Conservation (phyloP, 2,113 vertebrate genomes). For the Notiomystis cincta region DNA sequence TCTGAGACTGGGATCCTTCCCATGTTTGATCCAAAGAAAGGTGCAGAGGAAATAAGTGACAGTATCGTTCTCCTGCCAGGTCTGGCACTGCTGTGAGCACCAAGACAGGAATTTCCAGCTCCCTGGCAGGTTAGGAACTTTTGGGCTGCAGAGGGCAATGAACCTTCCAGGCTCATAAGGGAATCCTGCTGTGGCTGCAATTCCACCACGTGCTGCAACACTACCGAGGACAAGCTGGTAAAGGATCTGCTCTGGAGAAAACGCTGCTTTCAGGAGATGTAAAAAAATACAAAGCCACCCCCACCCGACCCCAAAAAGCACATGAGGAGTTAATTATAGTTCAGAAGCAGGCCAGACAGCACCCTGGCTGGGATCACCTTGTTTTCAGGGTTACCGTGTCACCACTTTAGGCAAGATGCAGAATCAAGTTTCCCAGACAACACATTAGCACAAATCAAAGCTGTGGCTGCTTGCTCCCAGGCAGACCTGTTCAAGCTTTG, state of each 20-base stretch:
- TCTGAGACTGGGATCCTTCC: too few relatives aligned
- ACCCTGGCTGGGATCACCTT: not conserved
- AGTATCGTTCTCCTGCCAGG: not conserved
- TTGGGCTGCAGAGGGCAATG: not conserved
- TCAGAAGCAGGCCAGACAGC: not conserved
- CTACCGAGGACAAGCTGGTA: not conserved
- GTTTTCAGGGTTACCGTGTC: not conserved
- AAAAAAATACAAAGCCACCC: too few relatives aligned
- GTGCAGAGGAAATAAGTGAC: not conserved
- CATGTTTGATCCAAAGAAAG: not conserved
- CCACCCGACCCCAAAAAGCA: not conserved
- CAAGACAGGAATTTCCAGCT: not conserved
- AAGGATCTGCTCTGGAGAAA: not conserved
- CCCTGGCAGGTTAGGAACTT: not conserved
- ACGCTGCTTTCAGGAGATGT: not conserved
- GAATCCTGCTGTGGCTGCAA: not conserved
- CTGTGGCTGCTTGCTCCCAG: not conserved
- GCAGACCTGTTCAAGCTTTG: not conserved
- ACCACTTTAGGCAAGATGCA: not conserved
- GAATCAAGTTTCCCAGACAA: not conserved
- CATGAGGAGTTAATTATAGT: not conserved
- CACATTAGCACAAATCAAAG: not conserved
- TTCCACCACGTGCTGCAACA: not conserved
- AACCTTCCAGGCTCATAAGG: constrained; percentile 15
- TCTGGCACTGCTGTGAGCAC: not conserved